Percentiles rank a stretch among this genome's conserved stretches.
phyloP scores from a whole-genome alignment of 2,797 vertebrate genomes.

The Poeciliopsis gracilis region DNA sequence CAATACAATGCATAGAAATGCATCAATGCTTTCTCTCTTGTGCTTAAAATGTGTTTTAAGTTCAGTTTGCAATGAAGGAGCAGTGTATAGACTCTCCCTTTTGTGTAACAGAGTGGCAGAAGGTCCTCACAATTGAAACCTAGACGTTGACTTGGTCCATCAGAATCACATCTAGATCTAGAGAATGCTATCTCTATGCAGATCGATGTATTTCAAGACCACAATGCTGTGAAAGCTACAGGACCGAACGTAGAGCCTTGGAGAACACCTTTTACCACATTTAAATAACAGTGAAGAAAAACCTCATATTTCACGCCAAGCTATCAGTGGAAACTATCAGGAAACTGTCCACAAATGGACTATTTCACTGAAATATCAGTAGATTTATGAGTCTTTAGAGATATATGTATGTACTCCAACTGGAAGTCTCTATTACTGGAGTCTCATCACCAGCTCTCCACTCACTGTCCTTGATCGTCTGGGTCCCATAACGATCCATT shows the following conservation, averaged over 20 bases:
- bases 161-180: background rate
- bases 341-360: background rate
- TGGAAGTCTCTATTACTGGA: background rate
- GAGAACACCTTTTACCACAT: background rate
- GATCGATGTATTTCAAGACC: background rate
- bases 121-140: background rate
- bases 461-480: slow-evolving; percentile 11
- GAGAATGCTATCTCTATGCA: background rate
- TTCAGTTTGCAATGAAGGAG: background rate
- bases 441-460: slow-evolving; percentile 5
- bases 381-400: background rate
- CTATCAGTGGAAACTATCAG: background rate
- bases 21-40: background rate
- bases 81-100: background rate
- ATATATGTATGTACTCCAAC: background rate
- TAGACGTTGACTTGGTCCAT: background rate
- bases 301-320: background rate
- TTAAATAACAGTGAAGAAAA: background rate
- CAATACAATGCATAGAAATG: background rate
- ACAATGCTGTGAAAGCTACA: background rate
- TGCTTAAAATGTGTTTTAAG: background rate
- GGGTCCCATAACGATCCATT: slow-evolving; percentile 33
- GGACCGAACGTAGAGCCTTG: background rate
- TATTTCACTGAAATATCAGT: background rate
- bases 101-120: background rate